These are phyloP conservation scores for Myxocyprinus asiaticus DNA, from an alignment of 2,113 vertebrate species.

Conservation along the genomic window DNA sequence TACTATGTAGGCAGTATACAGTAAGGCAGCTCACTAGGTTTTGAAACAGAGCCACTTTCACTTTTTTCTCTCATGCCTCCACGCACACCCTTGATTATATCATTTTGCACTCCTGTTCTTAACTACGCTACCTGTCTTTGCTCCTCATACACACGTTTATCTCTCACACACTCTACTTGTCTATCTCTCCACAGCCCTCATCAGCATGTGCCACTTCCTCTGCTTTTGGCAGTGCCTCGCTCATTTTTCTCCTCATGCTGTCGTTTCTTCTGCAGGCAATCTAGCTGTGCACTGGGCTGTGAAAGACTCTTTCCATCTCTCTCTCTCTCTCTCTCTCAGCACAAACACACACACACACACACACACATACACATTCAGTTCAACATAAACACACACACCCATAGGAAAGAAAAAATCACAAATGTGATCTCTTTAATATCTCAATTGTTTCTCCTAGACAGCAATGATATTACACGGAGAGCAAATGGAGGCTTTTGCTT, in stretches of 20 bases:
- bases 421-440: no score
- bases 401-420: no score
- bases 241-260: slow-evolving; percentile 62
- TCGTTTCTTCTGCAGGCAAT: slow-evolving; percentile 68
- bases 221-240: slow-evolving; percentile 59
- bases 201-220: slow-evolving; percentile 45
- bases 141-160: slow-evolving; percentile 20
- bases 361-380: no score
- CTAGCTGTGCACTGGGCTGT: slow-evolving; percentile 69
- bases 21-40: no score
- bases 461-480: no score
- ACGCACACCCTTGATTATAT: neutral
- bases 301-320: slow-evolving; percentile 62
- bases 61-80: neutral
- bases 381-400: no score
- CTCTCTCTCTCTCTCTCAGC: slow-evolving; percentile 13
- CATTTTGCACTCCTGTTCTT: slow-evolving; percentile 21
- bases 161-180: slow-evolving; percentile 25
- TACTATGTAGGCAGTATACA: no score
- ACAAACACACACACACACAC: no score
- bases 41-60: neutral
- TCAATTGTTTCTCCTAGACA: no score
- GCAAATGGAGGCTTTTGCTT: no score
- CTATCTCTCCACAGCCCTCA: slow-evolving; percentile 42
- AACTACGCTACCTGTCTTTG: slow-evolving; percentile 22